A percentile compares a stretch with the other conserved stretches of the same genome.
phyloP scores from a whole-genome alignment of 2,888 invertebrate species.

The Atherix ibis region DNA sequence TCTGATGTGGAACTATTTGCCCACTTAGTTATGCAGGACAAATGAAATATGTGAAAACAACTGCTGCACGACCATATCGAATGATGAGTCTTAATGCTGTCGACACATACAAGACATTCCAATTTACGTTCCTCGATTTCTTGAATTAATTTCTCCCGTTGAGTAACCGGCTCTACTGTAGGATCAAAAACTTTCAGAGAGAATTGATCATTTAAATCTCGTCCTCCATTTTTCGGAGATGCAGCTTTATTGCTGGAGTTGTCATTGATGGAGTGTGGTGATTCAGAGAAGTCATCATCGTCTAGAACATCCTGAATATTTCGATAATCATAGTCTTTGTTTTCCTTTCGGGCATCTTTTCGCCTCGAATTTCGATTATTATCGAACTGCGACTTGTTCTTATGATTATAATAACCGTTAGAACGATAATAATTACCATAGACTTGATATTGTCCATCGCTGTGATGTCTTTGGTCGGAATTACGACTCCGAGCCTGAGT shows the following conservation, averaged over 20 bases:
- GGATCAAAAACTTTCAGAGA: not conserved
- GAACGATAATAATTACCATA: not conserved
- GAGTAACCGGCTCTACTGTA: slow-evolving; percentile 21
- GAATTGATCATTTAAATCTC: not conserved
- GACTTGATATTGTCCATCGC: not conserved
- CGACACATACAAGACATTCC: slow-evolving; percentile 93
- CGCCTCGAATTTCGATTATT: slow-evolving; percentile 27
- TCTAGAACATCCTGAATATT: too few relatives aligned
- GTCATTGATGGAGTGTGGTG: not conserved
- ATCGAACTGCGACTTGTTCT: slow-evolving; percentile 12
- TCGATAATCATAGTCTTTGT: not conserved
- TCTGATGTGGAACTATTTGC: slow-evolving; percentile 66
- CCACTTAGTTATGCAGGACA: slow-evolving; percentile 84
- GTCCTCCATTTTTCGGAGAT: not conserved
- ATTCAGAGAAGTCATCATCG: not conserved
- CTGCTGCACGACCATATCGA: slow-evolving; percentile 81
- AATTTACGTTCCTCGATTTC: slow-evolving; percentile 66
- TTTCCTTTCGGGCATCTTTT: slow-evolving; percentile 23
- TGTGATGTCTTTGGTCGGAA: not conserved
- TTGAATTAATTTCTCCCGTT: slow-evolving; percentile 67
- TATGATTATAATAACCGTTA: not conserved
- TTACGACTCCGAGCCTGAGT: not conserved
- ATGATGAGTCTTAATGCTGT: slow-evolving; percentile 61
- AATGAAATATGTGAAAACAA: slow-evolving; percentile 86
- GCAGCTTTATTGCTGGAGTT: too few relatives aligned